Evolutionary conservation across 2,797 vertebrate species (phyloP).

Genomic region (Cygnus olor): DNA sequence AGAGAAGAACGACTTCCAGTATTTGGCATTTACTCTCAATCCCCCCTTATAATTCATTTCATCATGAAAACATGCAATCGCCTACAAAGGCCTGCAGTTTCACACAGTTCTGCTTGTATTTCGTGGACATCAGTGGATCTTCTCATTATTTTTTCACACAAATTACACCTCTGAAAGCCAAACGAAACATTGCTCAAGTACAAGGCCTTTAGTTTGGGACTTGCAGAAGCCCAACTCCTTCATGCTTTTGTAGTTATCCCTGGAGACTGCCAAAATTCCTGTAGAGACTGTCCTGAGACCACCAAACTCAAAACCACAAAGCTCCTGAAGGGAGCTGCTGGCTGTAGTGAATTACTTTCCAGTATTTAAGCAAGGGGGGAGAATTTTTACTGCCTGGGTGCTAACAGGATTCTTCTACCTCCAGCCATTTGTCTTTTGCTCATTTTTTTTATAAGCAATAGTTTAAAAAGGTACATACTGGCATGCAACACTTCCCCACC

Average conservation of each 20-base stretch:
- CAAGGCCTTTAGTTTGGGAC: neutral
- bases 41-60: neutral
- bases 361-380: neutral
- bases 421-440: neutral
- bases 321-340: neutral
- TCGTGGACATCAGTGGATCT: neutral
- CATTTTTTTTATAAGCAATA: neutral
- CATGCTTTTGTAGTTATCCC: neutral
- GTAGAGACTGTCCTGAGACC: neutral
- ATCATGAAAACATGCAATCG: neutral
- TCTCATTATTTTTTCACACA: neutral
- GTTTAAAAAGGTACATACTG: neutral
- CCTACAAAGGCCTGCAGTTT: neutral
- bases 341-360: neutral
- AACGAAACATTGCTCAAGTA: neutral
- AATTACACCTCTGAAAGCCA: neutral
- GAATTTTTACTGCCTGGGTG: neutral
- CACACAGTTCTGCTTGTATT: accelerated
- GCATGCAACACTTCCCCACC: neutral
- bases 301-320: neutral
- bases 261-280: neutral
- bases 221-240: neutral
- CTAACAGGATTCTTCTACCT: neutral
- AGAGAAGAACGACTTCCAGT: neutral
- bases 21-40: neutral